Evolutionary conservation across 2,113 vertebrate genomes (phyloP), one percentile per base, ranked within the genome.

Genomic region (Chunga burmeisteri): DNA sequence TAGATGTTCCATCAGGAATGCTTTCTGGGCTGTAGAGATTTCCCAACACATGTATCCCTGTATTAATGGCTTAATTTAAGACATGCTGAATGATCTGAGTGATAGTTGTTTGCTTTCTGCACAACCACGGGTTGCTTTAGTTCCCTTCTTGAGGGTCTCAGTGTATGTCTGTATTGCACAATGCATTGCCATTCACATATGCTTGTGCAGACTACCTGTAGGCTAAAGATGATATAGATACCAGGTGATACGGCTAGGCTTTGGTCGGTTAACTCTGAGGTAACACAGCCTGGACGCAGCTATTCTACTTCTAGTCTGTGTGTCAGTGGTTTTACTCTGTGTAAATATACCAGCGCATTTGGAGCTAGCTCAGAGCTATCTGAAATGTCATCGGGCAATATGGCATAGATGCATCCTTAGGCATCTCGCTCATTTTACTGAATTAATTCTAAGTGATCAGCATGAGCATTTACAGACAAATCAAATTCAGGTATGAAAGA

Each of bases 121-220:
- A 29, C 17, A 59, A 15, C 7, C 59, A 17, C 6, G 47, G 6
- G 2, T 65, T 83, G 26, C 34, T 68, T 34, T 42, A 72, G 13
- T 10, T 77, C 29, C 26, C 6, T 68, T 72, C 58, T 17, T 20
- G 49, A 86, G n/a, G 4, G 8, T 38, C 29, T 61, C 34, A 13
- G 4, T 5, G 3, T 42, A 36, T 3, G 7, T n/a, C 13, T 61
- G 1, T 9, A 49, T 44, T 2, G 4, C n/a, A 66, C 6, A 38
- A 14, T 8, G 7, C 26, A 50, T 42, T 49, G 16, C 14, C 13
- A 8, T 70, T 81, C 55, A n/a, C 30, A 6, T 13, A 34, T 25
- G 20, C 29, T 77, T 50, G 13, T 47, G 20, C 11, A 65, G 81
- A 50, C 6, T 42, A 13, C 26, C 11, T 38, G 15, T 11, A 55